These are phyloP conservation scores for Trogon surrucura DNA, from an alignment of 2,113 vertebrate genomes.

Conservation along the genomic window DNA sequence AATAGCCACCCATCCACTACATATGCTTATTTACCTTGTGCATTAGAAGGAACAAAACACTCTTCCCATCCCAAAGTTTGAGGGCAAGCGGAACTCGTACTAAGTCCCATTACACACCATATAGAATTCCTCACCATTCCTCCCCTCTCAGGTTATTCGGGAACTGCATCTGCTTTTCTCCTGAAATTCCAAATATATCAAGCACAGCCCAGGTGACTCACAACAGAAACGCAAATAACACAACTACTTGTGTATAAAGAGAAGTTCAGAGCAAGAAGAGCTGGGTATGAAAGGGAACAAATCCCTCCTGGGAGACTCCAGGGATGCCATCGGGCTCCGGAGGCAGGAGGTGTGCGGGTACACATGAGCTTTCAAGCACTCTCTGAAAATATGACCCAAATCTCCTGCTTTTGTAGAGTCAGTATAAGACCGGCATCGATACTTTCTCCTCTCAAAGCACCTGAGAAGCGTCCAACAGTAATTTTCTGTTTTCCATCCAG, in stretches of 20 bases:
- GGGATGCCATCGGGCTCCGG: accelerated
- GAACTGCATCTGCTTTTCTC: neutral
- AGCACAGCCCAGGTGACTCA: neutral
- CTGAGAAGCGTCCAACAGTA: neutral
- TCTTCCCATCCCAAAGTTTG: accelerated
- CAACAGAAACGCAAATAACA: neutral
- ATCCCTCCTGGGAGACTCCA: no score
- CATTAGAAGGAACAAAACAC: neutral
- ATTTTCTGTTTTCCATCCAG: neutral
- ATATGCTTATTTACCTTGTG: neutral
- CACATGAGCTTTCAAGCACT: neutral
- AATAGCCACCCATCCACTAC: accelerated
- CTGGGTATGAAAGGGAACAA: neutral
- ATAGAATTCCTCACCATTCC: neutral
- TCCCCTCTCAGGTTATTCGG: neutral
- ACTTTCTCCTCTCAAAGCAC: neutral
- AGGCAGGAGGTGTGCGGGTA: no score
- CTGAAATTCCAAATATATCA: neutral
- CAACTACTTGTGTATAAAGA: neutral
- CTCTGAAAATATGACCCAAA: neutral
- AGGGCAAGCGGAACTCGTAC: neutral
- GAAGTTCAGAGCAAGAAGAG: neutral
- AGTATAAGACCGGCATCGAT: neutral
- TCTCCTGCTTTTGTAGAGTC: neutral
- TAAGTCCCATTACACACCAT: neutral